These are phyloP conservation scores for Sisor rabdophorus DNA, from an alignment of 2,113 vertebrate species.

Conservation along the genomic window DNA sequence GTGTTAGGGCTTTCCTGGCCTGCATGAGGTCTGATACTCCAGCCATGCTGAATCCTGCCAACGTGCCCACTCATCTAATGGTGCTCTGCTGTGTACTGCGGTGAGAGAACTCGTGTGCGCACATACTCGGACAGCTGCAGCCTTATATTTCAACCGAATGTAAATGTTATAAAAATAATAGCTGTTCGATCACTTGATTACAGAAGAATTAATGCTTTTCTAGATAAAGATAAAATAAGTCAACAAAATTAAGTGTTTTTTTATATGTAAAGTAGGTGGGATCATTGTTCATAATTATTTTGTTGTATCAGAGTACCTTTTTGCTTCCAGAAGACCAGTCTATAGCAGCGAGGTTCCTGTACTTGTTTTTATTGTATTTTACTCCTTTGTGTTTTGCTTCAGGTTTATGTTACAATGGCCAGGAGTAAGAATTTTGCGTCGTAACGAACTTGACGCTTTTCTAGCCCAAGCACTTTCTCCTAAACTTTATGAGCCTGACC, in stretches of 20 bases:
- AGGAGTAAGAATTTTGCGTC: slow-evolving; percentile 89
- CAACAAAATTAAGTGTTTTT: background rate
- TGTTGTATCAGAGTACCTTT: background rate
- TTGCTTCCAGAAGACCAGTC: slow-evolving; percentile 10
- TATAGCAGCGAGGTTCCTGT: slow-evolving; percentile 40
- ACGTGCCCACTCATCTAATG: slow-evolving; percentile 87
- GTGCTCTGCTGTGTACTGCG: slow-evolving; percentile 94
- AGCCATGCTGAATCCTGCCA: slow-evolving; percentile 90
- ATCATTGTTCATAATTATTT: background rate
- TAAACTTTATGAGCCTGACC: slow-evolving; percentile 95
- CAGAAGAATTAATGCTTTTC: background rate
- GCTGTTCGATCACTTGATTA: slow-evolving; percentile 1
- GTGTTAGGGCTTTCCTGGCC: slow-evolving; percentile 92
- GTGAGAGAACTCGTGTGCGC: slow-evolving; percentile 65
- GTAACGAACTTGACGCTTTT: slow-evolving; percentile 94
- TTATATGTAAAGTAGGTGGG: background rate
- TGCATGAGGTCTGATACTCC: slow-evolving; percentile 95
- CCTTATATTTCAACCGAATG: background rate
- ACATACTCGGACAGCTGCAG: background rate
- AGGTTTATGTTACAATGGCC: slow-evolving; percentile 99
- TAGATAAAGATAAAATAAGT: background rate
- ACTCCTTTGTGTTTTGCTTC: slow-evolving; percentile 64
- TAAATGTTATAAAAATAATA: background rate
- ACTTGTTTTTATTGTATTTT: slow-evolving; percentile 52
- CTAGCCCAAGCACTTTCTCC: slow-evolving; percentile 93